phyloP scores from a whole-genome alignment of 2,888 invertebrate genomes.

The Agriopis leucophaearia region DNA sequence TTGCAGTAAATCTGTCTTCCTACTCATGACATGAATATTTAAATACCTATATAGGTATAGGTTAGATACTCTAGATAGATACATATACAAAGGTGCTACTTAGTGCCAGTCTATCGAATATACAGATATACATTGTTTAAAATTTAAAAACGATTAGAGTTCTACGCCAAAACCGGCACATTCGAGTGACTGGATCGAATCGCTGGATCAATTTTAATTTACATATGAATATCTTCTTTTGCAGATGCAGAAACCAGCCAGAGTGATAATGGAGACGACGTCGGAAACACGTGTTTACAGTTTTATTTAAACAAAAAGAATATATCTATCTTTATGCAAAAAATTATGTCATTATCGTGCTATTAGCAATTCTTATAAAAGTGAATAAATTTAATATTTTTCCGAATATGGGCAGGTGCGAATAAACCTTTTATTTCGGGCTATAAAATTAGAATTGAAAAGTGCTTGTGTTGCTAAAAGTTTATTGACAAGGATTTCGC shows the following conservation, averaged over 20 bases:
- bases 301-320: slow-evolving; percentile 9
- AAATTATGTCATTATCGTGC: neutral
- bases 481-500: neutral
- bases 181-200: slow-evolving; percentile 19
- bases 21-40: neutral
- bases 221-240: slow-evolving; percentile 17
- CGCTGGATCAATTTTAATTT: slow-evolving; percentile 23
- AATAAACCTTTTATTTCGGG: neutral
- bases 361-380: neutral
- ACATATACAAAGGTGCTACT: neutral
- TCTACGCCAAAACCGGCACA: neutral
- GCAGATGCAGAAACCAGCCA: slow-evolving; percentile 10
- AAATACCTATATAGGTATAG: neutral
- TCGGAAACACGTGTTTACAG: neutral
- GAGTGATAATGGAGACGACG: slow-evolving; percentile 19
- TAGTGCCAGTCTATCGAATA: neutral
- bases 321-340: slow-evolving; percentile 2
- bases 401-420: neutral
- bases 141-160: neutral
- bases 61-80: too few species aligned
- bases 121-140: neutral
- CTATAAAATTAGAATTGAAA: neutral
- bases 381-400: neutral
- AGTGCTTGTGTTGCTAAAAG: neutral
- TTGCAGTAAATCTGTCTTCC: neutral